phyloP scores from a whole-genome alignment of 2,888 invertebrate species.

The Micropterix aruncella region DNA sequence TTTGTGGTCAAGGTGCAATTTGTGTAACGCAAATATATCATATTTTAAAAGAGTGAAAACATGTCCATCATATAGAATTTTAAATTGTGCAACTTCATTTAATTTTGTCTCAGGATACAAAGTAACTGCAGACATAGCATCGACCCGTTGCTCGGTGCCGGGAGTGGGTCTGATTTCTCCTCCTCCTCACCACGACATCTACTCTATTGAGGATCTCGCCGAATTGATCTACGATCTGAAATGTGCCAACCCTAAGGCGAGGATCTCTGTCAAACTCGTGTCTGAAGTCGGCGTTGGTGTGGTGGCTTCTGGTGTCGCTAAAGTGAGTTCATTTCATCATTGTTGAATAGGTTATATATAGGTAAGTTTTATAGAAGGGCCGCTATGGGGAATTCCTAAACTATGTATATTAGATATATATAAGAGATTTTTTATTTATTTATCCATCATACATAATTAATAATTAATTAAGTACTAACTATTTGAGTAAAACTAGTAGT shows the following conservation, averaged over 20 bases:
- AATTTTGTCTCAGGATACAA: slow-evolving; percentile 38
- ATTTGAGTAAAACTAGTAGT: too few species aligned
- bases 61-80: background rate
- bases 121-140: slow-evolving; percentile 90
- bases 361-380: too few species aligned
- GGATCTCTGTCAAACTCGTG: slow-evolving; percentile 95
- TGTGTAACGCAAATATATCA: too few species aligned
- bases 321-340: too few species aligned
- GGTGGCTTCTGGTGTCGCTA: slow-evolving; percentile 96
- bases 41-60: too few species aligned
- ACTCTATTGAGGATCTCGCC: slow-evolving; percentile 97
- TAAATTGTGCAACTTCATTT: slow-evolving; percentile 1
- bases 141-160: slow-evolving; percentile 88
- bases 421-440: too few species aligned
- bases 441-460: too few species aligned
- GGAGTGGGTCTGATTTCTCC: slow-evolving; percentile 97
- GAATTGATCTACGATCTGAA: slow-evolving; percentile 97
- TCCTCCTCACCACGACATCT: slow-evolving; percentile 99
- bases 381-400: too few species aligned
- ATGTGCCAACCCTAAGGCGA: slow-evolving; percentile 88
- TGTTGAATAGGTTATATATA: too few species aligned
- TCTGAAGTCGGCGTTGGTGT: slow-evolving; percentile 98
- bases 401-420: too few species aligned
- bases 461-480: too few species aligned
- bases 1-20: too few species aligned